Evolutionary conservation across 92 coral and sea anemone species (phyloP).

Genomic region (Parazoanthus swiftii): DNA sequence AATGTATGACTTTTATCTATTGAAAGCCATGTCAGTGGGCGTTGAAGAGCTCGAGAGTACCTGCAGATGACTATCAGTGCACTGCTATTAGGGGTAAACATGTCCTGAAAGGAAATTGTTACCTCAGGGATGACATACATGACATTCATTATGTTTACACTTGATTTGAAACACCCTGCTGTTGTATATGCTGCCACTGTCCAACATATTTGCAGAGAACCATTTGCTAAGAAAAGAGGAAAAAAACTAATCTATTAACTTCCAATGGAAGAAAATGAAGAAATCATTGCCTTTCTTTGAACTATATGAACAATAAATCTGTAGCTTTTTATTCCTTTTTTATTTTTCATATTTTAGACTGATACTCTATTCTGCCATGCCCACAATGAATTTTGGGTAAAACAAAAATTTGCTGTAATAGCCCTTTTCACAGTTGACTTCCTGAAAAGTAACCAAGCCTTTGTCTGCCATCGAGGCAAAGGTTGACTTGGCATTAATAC

Average conservation of each 20-base stretch:
- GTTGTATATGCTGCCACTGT: neutral
- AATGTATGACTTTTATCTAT: conserved; percentile 52
- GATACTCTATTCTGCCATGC: conserved; percentile 8
- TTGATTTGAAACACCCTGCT: no score
- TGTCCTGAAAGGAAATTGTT: no score
- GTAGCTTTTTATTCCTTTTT: conserved; percentile 2
- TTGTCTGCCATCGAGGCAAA: neutral
- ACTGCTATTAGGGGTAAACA: no score
- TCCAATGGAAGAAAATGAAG: conserved; percentile 11
- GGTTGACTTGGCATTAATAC: conserved; percentile 28
- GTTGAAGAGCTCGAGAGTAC: conserved; percentile 50
- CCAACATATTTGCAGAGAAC: conserved; percentile 17
- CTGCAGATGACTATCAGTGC: conserved; percentile 50
- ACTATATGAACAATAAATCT: conserved; percentile 12
- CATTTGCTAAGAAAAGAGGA: neutral
- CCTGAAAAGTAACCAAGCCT: no score
- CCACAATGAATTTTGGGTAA: conserved; percentile 33
- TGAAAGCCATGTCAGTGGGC: conserved; percentile 49
- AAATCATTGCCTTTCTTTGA: conserved; percentile 10
- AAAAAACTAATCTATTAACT: neutral
- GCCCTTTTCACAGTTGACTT: neutral
- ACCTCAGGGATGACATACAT: no score
- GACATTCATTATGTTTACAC: no score
- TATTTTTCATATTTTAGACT: conserved; percentile 8
- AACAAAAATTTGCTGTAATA: conserved; percentile 8